Evolutionary conservation across 2,113 vertebrate genomes (phyloP).

Genomic region (Heptranchias perlo): DNA sequence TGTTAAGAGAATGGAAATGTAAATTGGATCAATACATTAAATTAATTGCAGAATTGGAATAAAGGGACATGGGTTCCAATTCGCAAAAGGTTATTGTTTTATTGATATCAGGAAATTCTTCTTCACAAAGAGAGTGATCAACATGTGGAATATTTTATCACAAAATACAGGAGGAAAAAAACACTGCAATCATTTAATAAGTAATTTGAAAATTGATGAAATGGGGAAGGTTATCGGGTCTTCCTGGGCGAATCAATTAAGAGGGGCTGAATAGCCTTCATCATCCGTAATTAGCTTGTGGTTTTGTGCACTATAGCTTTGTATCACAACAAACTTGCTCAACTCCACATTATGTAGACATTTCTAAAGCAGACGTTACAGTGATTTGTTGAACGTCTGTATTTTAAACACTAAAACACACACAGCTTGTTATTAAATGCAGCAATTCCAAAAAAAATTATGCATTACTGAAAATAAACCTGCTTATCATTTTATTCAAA

Average conservation of each 20-base stretch:
- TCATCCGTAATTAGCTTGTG: neutral
- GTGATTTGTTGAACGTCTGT: neutral
- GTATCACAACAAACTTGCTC: neutral
- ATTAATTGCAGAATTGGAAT: neutral
- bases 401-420: neutral
- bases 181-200: too few relatives aligned
- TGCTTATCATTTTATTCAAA: too few relatives aligned
- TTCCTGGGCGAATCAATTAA: neutral
- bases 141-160: neutral
- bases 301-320: neutral
- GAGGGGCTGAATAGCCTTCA: neutral
- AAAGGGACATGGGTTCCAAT: neutral
- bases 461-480: neutral
- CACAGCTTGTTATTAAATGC: neutral
- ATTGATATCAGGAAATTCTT: neutral
- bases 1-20: neutral
- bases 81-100: neutral
- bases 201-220: too few relatives aligned
- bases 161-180: neutral
- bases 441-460: neutral
- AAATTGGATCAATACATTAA: neutral
- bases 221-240: neutral
- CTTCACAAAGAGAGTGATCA: neutral
- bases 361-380: neutral
- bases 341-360: neutral